Base-by-base conservation (phyloP, 2,888 invertebrate species). In the Eilema caniola region DNA sequence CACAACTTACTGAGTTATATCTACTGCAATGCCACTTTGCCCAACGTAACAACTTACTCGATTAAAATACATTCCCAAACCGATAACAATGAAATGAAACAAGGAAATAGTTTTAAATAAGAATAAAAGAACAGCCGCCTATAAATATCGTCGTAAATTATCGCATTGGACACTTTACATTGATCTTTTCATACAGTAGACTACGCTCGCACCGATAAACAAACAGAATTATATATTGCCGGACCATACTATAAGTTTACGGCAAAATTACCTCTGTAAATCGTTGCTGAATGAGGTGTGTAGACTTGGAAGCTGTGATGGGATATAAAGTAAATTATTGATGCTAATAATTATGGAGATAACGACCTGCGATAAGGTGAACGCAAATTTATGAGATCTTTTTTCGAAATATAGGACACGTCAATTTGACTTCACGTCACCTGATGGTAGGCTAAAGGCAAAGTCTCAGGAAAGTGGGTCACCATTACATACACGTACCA, bases 161-260 rank as follows among this genome's bases (percentile, higher is more conserved):
- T 71, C 47, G 31, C 62, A 66, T 67, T 60, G 69, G 72, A 75
- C 81, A 77, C 14, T 69, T 75, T 62, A 74, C 80, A 82, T 61
- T 20, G 73, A 62, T 74, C 75, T 71, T 81, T 78, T 72, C 53
- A 65, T 74, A 53, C 78, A 76, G 72, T 68, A 65, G 76, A 68
- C 33, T 62, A 71, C 73, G 67, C 80, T 83, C 78, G 60, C 72
- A 28, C 78, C 75, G 75, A 82, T n/a, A 81, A 81, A 73, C 79
- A 81, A 71, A 76, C 77, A 74, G 78, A 79, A 82, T 79, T 74
- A 74, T 82, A 74, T 73, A 78, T 82, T 81, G 77, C 76, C 78
- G 67, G 73, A 59, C 69, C 80, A 75, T 83, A 84, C 83, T 76
- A 82, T 75, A 81, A 80, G 78, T 74, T 69, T 67, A 69, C 47